These are phyloP conservation scores for Theristicus caerulescens DNA, from an alignment of 2,113 vertebrate species.

Conservation along the genomic window DNA sequence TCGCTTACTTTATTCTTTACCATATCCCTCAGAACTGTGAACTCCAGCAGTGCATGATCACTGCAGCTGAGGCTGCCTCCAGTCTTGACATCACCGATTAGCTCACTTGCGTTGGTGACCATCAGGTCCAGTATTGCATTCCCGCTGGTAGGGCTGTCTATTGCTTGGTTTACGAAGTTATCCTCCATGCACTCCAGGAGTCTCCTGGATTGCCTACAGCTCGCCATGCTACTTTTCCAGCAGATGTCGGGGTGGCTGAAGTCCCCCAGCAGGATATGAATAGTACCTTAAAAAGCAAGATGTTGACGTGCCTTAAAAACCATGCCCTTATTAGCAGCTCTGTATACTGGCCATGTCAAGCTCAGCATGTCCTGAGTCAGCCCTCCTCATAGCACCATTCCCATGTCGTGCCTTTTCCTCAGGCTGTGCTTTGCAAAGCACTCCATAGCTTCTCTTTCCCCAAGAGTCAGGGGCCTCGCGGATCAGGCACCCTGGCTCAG, in stretches of 20 bases:
- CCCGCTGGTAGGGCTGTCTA: not conserved
- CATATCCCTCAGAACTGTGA: not conserved
- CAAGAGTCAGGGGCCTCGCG: not conserved
- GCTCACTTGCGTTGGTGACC: not conserved
- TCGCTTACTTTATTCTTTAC: not conserved
- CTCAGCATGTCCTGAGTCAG: not conserved
- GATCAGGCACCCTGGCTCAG: not conserved
- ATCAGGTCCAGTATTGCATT: not conserved
- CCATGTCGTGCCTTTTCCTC: not conserved
- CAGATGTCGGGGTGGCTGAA: not conserved
- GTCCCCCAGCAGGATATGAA: not conserved
- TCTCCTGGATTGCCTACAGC: not conserved
- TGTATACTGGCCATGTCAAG: not conserved
- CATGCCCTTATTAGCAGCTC: not conserved
- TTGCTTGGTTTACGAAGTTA: not conserved
- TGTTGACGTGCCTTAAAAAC: not conserved
- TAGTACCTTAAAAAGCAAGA: not conserved
- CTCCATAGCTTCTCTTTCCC: not conserved
- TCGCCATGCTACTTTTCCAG: rapidly evolving
- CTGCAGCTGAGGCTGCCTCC: not conserved
- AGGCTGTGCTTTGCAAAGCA: not conserved
- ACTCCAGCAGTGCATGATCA: not conserved
- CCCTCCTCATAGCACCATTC: not conserved
- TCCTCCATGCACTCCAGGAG: not conserved
- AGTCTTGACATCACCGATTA: not conserved